Evolutionary conservation across 64 coral and sea anemone genomes (phyloP).

Genomic region (Porites australiensis): DNA sequence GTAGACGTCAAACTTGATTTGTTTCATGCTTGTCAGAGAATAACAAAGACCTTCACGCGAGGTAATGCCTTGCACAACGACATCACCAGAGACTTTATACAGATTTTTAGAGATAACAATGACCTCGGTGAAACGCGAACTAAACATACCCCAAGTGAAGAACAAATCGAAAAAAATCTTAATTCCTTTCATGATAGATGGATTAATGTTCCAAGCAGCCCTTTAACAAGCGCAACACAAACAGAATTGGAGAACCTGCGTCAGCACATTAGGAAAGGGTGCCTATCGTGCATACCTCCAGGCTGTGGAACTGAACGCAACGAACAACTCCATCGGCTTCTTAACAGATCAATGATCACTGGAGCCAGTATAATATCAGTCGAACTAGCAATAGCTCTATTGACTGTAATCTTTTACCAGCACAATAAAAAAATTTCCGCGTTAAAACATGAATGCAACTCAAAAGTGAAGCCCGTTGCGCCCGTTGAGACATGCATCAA

Average conservation of each 20-base stretch:
- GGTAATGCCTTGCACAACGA: neutral
- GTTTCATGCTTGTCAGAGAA: conserved; percentile 69
- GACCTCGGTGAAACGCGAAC: conserved; percentile 20
- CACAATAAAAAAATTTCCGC: conserved; percentile 18
- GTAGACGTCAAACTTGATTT: conserved; percentile 53
- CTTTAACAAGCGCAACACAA: no score
- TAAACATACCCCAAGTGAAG: neutral
- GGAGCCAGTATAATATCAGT: conserved; percentile 33
- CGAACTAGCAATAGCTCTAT: conserved; percentile 41
- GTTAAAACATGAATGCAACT: neutral
- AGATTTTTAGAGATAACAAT: conserved; percentile 54
- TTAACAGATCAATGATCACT: conserved; percentile 12
- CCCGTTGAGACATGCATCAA: neutral
- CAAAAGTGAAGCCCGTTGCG: neutral
- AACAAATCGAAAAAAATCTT: conserved; percentile 31
- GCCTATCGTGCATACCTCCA: conserved; percentile 39
- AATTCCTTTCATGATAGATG: neutral
- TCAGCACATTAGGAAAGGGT: conserved; percentile 41
- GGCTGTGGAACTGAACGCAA: conserved; percentile 64
- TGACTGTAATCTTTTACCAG: conserved; percentile 9
- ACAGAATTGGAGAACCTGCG: neutral
- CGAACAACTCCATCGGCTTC: conserved; percentile 53
- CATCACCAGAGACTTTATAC: conserved; percentile 31
- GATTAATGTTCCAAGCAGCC: no score
- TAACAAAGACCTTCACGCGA: conserved; percentile 41